These are phyloP conservation scores for Leucania comma DNA, from an alignment of 2,888 invertebrate species.

Conservation along the genomic window DNA sequence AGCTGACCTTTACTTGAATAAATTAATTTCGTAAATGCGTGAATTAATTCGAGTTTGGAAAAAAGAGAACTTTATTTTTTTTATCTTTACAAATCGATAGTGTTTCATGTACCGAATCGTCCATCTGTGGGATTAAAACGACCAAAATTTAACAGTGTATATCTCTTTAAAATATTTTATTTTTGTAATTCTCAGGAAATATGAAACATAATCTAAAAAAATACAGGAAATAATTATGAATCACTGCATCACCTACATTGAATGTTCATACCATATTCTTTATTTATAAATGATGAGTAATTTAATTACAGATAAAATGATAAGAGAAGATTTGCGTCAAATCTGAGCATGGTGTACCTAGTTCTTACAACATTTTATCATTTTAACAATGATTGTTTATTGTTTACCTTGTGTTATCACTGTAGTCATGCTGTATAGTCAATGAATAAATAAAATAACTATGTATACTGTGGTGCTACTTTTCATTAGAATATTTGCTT, in stretches of 20 bases:
- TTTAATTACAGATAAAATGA: slow-evolving; percentile 30
- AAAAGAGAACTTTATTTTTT: no score
- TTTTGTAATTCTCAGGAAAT: no score
- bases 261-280: slow-evolving; percentile 1
- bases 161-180: no score
- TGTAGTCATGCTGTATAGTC: background rate
- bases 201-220: background rate
- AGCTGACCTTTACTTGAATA: no score
- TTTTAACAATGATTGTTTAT: slow-evolving; percentile 13
- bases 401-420: background rate
- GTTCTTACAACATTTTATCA: slow-evolving; percentile 6
- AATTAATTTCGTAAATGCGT: no score
- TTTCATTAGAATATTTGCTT: background rate
- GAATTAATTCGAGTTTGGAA: no score
- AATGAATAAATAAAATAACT: background rate
- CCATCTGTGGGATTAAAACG: no score
- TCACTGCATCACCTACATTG: slow-evolving; percentile 28
- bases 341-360: slow-evolving; percentile 1
- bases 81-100: no score
- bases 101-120: no score
- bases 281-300: slow-evolving; percentile 39
- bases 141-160: no score
- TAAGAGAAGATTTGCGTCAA: slow-evolving; percentile 16
- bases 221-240: slow-evolving; percentile 36
- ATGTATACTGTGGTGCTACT: background rate